phyloP scores from a whole-genome alignment of 2,888 invertebrate genomes.

The Tetragonisca angustula region DNA sequence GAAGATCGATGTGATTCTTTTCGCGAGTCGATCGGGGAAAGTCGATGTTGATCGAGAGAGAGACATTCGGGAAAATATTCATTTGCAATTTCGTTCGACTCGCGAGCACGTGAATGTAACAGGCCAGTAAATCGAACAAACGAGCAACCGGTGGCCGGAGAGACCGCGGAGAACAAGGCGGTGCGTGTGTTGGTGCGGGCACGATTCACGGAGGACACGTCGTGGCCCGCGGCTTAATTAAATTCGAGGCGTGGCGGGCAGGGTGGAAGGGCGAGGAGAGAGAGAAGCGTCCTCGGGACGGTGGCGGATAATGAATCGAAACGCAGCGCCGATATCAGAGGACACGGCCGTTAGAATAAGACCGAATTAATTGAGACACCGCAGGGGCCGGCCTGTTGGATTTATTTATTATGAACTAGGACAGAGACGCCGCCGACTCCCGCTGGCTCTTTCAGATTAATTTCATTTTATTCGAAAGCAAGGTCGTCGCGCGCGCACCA shows the following conservation, averaged over 20 bases:
- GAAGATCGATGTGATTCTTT: slow-evolving; percentile 18
- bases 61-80: too few species aligned
- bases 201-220: slow-evolving; percentile 9
- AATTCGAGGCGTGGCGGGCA: slow-evolving; percentile 53
- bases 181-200: slow-evolving; percentile 12
- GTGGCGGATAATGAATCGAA: slow-evolving; percentile 62
- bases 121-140: slow-evolving; percentile 44
- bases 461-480: slow-evolving; percentile 70
- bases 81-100: neutral
- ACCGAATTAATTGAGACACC: slow-evolving; percentile 79
- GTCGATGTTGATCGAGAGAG: too few species aligned
- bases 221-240: slow-evolving; percentile 68
- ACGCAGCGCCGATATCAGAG: slow-evolving; percentile 60
- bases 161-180: slow-evolving; percentile 8
- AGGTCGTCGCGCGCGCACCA: slow-evolving; percentile 46
- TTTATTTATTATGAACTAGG: slow-evolving; percentile 79
- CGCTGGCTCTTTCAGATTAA: slow-evolving; percentile 71
- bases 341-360: slow-evolving; percentile 71
- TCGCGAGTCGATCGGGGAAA: neutral
- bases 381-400: slow-evolving; percentile 69
- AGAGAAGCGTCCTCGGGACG: slow-evolving; percentile 35
- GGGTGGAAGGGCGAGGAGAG: neutral
- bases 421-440: slow-evolving; percentile 71
- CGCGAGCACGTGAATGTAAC: slow-evolving; percentile 31
- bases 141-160: neutral